These are phyloP conservation scores for Oncorhynchus kisutch DNA, from an alignment of 2,113 vertebrate species.

Conservation along the genomic window DNA sequence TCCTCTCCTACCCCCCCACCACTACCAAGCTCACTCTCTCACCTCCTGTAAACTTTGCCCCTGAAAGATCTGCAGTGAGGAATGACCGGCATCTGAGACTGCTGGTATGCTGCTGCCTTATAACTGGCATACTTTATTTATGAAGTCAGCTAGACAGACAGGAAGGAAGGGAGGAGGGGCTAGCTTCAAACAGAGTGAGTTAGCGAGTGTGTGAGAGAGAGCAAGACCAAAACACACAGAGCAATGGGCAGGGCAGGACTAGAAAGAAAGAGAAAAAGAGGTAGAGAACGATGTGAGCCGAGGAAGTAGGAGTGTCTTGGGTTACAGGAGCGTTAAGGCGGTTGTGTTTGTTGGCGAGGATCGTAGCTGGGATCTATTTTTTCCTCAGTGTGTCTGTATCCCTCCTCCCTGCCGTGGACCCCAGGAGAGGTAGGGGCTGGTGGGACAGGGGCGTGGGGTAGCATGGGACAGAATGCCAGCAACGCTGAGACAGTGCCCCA, in stretches of 20 bases:
- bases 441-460: conserved; percentile 43
- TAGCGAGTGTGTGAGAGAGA: conserved; percentile 65
- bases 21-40: conserved; percentile 57
- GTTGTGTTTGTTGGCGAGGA: neutral
- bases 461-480: conserved; percentile 67
- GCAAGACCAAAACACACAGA: conserved; percentile 73
- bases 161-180: conserved; percentile 65
- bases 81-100: conserved; percentile 83
- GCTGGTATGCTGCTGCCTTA: conserved; percentile 57
- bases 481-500: conserved; percentile 53
- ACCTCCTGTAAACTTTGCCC: conserved; percentile 76
- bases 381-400: conserved; percentile 7
- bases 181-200: conserved; percentile 44
- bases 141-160: conserved; percentile 64
- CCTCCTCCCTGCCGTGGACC: conserved; percentile 44
- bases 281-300: conserved; percentile 1
- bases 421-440: conserved; percentile 44
- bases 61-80: conserved; percentile 72
- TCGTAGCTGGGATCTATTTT: conserved; percentile 22
- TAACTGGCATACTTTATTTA: conserved; percentile 65
- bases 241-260: conserved; percentile 58
- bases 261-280: conserved; percentile 24
- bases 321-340: conserved; percentile 39
- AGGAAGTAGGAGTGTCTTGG: conserved; percentile 45
- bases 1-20: neutral